phyloP scores from a whole-genome alignment of 2,888 invertebrate species.

The Pheosia tremula region DNA sequence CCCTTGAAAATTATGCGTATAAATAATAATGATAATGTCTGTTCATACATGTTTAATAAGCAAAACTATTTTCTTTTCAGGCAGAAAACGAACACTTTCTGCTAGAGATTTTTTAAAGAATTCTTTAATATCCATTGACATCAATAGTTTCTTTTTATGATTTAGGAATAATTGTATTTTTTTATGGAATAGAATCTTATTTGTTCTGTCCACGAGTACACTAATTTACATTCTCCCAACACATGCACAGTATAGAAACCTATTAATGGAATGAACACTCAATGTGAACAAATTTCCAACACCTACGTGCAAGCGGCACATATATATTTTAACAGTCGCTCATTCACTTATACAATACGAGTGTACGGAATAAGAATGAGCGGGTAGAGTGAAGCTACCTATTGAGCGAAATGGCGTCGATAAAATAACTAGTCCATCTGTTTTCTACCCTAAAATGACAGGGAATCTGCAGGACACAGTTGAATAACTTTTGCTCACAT shows the following conservation, averaged over 20 bases:
- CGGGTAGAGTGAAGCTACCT: neutral
- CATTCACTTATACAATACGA: neutral
- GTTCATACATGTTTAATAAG: neutral
- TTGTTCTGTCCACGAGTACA: neutral
- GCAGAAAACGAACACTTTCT: neutral
- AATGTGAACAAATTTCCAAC: neutral
- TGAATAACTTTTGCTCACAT: no score
- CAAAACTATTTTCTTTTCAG: neutral
- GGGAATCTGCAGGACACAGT: no score
- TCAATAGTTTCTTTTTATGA: no score
- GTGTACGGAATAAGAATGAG: neutral
- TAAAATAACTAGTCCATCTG: neutral
- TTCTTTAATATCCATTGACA: no score
- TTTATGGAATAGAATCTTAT: no score
- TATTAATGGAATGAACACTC: neutral
- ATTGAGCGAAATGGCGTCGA: neutral
- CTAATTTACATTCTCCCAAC: neutral
- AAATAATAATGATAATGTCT: neutral
- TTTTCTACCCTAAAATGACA: no score
- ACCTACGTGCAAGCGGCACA: neutral
- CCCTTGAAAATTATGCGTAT: neutral
- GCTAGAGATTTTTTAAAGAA: neutral
- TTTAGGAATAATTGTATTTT: no score
- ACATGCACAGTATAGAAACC: neutral
- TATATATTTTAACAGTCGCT: neutral